Percentiles rank a stretch among this genome's conserved stretches.
Evolutionary conservation across 2,113 vertebrate species (phyloP).

Genomic region (Vidua chalybeata): DNA sequence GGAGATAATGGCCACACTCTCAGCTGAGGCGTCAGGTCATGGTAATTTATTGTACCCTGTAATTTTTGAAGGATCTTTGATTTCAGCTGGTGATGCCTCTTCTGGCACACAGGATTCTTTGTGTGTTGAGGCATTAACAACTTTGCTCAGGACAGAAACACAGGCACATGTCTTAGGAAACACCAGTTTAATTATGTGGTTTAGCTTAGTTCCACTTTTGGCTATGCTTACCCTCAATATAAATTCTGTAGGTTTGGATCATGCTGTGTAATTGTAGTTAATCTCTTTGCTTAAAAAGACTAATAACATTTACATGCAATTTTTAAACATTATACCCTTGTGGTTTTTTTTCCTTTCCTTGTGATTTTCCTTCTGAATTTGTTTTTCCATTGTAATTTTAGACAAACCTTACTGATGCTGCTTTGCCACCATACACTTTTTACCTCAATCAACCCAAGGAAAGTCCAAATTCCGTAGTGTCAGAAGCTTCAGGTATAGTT

Average conservation of each 20-base stretch:
- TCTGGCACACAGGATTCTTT: background rate
- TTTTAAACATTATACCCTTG: background rate
- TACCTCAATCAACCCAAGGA: conserved; percentile 81
- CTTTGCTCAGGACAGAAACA: background rate
- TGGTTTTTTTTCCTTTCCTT: background rate
- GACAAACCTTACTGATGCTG: conserved; percentile 67
- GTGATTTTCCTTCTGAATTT: background rate
- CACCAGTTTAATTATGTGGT: background rate
- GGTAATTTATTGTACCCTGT: background rate
- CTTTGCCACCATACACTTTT: conserved; percentile 70
- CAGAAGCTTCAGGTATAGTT: conserved; percentile 86
- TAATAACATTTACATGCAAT: background rate
- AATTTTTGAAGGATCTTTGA: background rate
- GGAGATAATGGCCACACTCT: background rate
- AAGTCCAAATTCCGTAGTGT: conserved; percentile 75
- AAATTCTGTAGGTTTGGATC: background rate
- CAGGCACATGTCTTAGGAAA: background rate
- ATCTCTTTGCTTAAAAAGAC: background rate
- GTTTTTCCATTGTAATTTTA: conserved; percentile 65
- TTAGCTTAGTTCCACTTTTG: background rate
- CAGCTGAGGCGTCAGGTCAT: background rate
- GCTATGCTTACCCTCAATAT: background rate
- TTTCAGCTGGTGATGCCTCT: background rate
- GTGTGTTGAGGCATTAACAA: background rate
- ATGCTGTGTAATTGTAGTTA: background rate